Conservation (phyloP, 2,797 vertebrate genomes). For the Gymnodraco acuticeps region DNA sequence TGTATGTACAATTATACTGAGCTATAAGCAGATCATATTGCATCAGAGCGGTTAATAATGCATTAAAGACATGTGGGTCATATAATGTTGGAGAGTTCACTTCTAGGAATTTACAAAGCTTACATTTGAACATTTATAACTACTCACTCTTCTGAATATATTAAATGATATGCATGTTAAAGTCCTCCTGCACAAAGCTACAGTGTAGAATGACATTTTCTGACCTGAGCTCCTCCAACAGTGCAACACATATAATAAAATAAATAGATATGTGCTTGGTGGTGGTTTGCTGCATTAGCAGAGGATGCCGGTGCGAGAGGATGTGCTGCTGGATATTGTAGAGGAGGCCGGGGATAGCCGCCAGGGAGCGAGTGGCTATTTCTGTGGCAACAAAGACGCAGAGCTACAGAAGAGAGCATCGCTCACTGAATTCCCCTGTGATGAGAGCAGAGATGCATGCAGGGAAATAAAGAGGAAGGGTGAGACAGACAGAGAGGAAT, state of each 20-base stretch:
- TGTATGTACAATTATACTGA: too few relatives aligned
- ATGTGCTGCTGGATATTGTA: slow-evolving; percentile 51
- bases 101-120: too few relatives aligned
- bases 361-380: slow-evolving; percentile 74
- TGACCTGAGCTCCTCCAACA: too few relatives aligned
- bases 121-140: background rate
- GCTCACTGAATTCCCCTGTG: slow-evolving; percentile 64
- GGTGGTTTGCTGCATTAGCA: slow-evolving; percentile 6
- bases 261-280: slow-evolving; percentile 8
- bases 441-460: slow-evolving; percentile 55
- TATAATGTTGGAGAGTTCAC: too few relatives aligned
- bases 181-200: slow-evolving; percentile 1
- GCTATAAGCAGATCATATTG: too few relatives aligned
- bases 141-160: background rate
- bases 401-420: slow-evolving; percentile 54
- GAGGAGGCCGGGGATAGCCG: slow-evolving; percentile 48
- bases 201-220: too few relatives aligned
- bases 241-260: too few relatives aligned
- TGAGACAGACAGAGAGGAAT: slow-evolving; percentile 53
- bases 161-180: background rate
- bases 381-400: slow-evolving; percentile 68
- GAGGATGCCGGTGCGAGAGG: slow-evolving; percentile 21
- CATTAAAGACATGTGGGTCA: too few relatives aligned
- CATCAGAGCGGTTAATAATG: too few relatives aligned
- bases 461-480: slow-evolving; percentile 46